Conservation (phyloP, 2,113 vertebrate genomes). For the Hucho hucho region DNA sequence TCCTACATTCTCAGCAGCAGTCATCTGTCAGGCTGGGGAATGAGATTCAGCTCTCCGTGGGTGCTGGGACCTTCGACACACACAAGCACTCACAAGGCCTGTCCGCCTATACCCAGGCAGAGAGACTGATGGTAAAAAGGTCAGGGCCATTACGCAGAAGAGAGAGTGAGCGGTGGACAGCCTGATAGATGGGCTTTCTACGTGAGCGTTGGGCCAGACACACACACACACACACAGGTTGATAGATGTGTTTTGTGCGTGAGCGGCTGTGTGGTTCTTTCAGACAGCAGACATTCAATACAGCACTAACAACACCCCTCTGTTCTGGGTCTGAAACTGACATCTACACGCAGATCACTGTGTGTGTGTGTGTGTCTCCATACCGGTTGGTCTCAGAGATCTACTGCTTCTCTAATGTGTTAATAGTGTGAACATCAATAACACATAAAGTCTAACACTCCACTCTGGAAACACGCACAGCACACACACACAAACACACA, state of each 20-base stretch:
- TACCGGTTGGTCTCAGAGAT: background rate
- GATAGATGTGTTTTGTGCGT: constrained; percentile 62
- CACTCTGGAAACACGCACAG: background rate
- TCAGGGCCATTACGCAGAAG: background rate
- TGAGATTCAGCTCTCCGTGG: constrained; percentile 3
- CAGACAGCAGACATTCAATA: constrained; percentile 18
- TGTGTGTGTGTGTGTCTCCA: background rate
- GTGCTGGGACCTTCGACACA: constrained; percentile 2
- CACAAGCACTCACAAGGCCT: constrained; percentile 11
- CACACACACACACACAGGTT: constrained; percentile 18
- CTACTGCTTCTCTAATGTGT: constrained; percentile 23
- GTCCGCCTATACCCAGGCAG: background rate
- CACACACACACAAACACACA: background rate
- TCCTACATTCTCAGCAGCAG: background rate
- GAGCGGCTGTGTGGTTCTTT: constrained; percentile 43
- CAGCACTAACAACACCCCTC: background rate
- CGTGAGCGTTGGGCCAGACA: constrained; percentile 1
- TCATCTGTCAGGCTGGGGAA: constrained; percentile 4
- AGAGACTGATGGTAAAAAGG: constrained; percentile 10
- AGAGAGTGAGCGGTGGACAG: constrained; percentile 9
- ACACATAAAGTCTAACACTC: constrained; percentile 42
- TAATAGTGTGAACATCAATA: constrained; percentile 53
- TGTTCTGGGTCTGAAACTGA: constrained; percentile 15
- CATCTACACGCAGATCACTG: background rate
- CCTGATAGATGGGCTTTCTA: constrained; percentile 39